Percentiles rank a stretch among this genome's conserved stretches.
phyloP scores from a whole-genome alignment of 2,888 invertebrate species.

The Periphyllus acericola region DNA sequence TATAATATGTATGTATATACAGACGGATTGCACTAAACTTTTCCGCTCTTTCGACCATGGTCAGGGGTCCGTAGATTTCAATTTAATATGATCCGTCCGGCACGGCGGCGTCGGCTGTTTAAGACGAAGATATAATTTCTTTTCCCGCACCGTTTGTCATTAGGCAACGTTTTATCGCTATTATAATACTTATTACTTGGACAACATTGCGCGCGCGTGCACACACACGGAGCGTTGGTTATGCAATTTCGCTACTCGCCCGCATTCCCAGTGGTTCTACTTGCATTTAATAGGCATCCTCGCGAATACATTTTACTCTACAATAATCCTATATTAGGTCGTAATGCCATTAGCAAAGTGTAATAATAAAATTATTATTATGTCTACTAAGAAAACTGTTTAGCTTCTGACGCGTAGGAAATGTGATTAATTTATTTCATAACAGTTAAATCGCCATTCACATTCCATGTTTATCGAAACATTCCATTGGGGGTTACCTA shows the following conservation, averaged over 20 bases:
- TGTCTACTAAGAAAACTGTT: not conserved
- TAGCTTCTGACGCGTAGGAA: not conserved
- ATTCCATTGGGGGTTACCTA: too few relatives aligned
- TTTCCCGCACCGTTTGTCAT: not conserved
- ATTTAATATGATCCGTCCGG: conserved; percentile 24
- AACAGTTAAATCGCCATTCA: not conserved
- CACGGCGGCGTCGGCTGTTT: not conserved
- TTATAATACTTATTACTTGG: not conserved
- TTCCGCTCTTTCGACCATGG: not conserved
- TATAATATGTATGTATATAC: not conserved
- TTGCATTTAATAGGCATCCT: not conserved
- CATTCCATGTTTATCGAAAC: not conserved
- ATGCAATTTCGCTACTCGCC: conserved; percentile 15
- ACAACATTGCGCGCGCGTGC: not conserved
- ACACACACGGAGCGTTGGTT: not conserved
- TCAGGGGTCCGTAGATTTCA: not conserved
- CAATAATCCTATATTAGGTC: too few relatives aligned
- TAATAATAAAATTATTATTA: too few relatives aligned
- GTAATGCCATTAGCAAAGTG: too few relatives aligned
- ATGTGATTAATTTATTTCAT: not conserved
- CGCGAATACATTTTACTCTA: too few relatives aligned
- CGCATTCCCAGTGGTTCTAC: not conserved
- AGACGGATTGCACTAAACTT: conserved; percentile 23
- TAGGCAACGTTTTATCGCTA: not conserved
- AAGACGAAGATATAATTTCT: not conserved